Evolutionary conservation across 2,797 vertebrate species (phyloP).

Genomic region (Octomys mimax): DNA sequence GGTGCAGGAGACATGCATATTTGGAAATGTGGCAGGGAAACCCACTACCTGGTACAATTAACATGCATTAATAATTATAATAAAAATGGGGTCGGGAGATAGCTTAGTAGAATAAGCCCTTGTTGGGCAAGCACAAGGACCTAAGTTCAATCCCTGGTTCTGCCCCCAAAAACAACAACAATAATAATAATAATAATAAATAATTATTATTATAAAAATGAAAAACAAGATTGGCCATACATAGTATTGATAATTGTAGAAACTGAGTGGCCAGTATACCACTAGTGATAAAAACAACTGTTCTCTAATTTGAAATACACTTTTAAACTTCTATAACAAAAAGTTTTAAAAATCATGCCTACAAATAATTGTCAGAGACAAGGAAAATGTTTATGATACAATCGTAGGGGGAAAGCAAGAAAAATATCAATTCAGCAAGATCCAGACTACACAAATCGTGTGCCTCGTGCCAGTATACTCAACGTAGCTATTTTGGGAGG

Average conservation of each 20-base stretch:
- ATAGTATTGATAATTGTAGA: not conserved
- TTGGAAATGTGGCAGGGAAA: not conserved
- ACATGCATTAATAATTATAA: not conserved
- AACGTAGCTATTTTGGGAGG: no score
- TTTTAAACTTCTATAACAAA: not conserved
- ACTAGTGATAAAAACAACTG: not conserved
- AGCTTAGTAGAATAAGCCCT: no score
- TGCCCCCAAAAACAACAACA: no score
- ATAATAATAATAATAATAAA: no score
- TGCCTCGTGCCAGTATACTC: not conserved
- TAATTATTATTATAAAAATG: not conserved
- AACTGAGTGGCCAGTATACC: not conserved
- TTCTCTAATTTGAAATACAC: not conserved
- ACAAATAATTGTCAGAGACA: constrained; percentile 5
- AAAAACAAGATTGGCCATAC: not conserved
- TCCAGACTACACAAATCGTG: not conserved
- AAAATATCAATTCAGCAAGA: not conserved
- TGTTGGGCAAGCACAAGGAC: no score
- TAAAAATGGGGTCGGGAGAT: not conserved
- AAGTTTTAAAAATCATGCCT: not conserved
- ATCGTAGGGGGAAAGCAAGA: not conserved
- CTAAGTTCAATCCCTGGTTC: no score
- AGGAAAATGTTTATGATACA: not conserved
- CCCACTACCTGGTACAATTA: not conserved
- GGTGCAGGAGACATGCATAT: not conserved